phyloP scores from a whole-genome alignment of 1,140 invertebrate species.

The Brachionus sp. region DNA sequence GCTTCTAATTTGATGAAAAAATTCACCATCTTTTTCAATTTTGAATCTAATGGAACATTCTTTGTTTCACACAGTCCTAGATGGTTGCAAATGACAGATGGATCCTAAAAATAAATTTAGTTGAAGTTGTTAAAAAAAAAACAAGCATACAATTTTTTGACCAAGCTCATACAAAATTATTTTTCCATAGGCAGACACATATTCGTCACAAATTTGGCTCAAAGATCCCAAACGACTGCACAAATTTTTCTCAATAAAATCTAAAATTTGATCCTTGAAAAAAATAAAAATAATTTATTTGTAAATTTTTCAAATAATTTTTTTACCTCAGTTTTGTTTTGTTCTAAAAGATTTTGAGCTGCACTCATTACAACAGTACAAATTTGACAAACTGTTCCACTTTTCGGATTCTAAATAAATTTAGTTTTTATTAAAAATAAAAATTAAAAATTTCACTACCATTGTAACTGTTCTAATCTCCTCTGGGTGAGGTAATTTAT shows the following conservation, averaged over 20 bases:
- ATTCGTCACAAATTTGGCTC: slow-evolving; percentile 6
- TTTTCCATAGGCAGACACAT: slow-evolving; percentile 32
- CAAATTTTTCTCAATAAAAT: slow-evolving; percentile 44
- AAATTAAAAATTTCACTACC: not conserved
- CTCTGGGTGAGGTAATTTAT: not conserved
- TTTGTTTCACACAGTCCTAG: slow-evolving; percentile 16
- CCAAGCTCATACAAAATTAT: slow-evolving; percentile 24
- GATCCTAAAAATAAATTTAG: not conserved
- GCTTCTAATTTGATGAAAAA: not conserved
- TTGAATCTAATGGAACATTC: not conserved
- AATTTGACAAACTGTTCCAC: slow-evolving; percentile 36
- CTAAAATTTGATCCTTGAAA: slow-evolving; percentile 5
- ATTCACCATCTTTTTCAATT: slow-evolving; percentile 18
- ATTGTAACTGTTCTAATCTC: not conserved
- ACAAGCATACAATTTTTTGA: slow-evolving; percentile 28
- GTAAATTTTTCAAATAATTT: not conserved
- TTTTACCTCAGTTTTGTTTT: slow-evolving; percentile 28
- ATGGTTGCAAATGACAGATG: slow-evolving; percentile 8
- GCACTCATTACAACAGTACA: slow-evolving; percentile 34
- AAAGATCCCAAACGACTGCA: slow-evolving; percentile 18
- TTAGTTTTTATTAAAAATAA: not conserved
- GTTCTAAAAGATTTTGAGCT: slow-evolving; percentile 42
- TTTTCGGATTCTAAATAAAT: not conserved
- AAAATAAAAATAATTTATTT: not conserved
- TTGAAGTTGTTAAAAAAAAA: not conserved